Percentiles rank a stretch among this genome's conserved stretches.
Conservation (phyloP, 92 coral and sea anemone species). For the Porites rus region DNA sequence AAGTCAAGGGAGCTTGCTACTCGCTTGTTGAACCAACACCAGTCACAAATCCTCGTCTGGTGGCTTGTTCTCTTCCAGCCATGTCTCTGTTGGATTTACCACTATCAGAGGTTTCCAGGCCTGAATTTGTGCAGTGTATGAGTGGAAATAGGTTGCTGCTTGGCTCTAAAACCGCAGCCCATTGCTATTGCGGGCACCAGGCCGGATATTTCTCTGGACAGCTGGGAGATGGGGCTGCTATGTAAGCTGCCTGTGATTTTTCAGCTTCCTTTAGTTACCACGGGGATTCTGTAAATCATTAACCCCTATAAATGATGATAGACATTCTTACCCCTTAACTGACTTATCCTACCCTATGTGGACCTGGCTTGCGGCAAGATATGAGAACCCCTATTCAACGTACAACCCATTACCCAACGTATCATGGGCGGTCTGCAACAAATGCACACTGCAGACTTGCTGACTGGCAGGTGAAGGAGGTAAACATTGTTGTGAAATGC, state of each 20-base stretch:
- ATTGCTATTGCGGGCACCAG: conserved; percentile 99
- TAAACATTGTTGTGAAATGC: no score
- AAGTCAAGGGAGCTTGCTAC: conserved; percentile 87
- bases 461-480: no score
- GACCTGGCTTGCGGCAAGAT: no score
- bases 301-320: no score
- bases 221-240: conserved; percentile 98
- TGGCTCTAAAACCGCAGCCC: conserved; percentile 95
- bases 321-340: no score
- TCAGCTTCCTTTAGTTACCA: neutral
- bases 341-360: no score
- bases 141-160: conserved; percentile 89
- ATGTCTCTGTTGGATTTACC: conserved; percentile 81
- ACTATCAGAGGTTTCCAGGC: conserved; percentile 68
- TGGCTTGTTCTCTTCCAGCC: conserved; percentile 73
- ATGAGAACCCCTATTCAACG: no score
- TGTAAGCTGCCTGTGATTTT: conserved; percentile 66
- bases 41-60: conserved; percentile 78
- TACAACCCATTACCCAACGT: no score
- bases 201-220: conserved; percentile 97
- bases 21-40: conserved; percentile 86
- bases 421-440: no score
- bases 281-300: no score
- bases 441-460: no score
- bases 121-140: conserved; percentile 86